These are phyloP conservation scores for Microchrysa polita DNA, from an alignment of 2,888 invertebrate genomes.

Conservation along the genomic window DNA sequence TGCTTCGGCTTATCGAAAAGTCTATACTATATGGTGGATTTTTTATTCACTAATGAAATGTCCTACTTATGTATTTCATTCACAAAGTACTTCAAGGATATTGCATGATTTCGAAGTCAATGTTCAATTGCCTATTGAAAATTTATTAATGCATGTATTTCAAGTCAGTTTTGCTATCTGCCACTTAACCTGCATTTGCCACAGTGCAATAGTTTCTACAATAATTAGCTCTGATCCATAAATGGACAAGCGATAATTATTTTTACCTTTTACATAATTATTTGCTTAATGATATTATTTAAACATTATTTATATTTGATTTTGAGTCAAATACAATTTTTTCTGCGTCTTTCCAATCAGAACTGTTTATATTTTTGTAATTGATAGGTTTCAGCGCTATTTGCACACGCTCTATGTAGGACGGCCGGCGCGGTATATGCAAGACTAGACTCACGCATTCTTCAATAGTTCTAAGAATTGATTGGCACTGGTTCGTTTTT, in stretches of 20 bases:
- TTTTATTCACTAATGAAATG: no score
- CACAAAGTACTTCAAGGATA: no score
- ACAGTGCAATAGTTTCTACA: no score
- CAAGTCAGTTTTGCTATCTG: no score
- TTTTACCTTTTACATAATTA: constrained; percentile 9
- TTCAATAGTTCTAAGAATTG: background rate
- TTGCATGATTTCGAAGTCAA: no score
- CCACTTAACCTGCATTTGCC: no score
- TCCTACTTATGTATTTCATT: no score
- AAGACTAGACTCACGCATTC: background rate
- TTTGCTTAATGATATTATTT: constrained; percentile 3
- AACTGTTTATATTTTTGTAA: background rate
- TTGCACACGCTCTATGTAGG: background rate
- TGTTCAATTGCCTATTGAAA: no score
- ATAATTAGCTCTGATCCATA: background rate
- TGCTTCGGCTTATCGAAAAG: no score
- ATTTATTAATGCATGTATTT: no score
- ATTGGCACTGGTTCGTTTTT: background rate
- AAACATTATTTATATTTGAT: background rate
- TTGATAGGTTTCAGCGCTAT: background rate
- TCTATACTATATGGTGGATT: no score
- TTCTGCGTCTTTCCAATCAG: background rate
- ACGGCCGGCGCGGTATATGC: background rate
- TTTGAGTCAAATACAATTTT: background rate
- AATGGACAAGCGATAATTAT: background rate